Evolutionary conservation across 2,888 invertebrate genomes (phyloP), one percentile per base, ranked within the genome.

Genomic region (Melanophora roralis): DNA sequence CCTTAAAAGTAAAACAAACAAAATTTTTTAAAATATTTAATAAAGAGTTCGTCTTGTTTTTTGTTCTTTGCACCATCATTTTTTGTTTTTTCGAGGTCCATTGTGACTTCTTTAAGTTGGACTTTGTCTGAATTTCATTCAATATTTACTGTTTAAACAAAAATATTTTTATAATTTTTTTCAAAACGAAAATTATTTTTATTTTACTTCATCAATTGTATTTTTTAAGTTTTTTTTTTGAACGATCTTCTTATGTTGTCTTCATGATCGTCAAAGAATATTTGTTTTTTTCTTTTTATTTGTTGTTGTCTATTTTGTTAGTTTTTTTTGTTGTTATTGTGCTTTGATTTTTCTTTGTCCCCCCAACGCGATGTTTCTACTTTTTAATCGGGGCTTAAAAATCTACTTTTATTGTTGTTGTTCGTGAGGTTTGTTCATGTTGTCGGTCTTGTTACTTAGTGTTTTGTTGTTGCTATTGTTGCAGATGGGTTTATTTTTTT

Each of bases 351-450:
- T 55, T 45, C 23, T 27, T 40, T 49, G 32, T 65, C 51, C 51
- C 21, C 43, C 60, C 51, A 43, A 49, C 60, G 38, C 34, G 34
- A 49, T 71, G 49, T 71, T 55, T 53, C 51, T 60, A 68, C 60
- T 34, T 47, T 27, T 51, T 76, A 76, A 76, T 76, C 76, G n/a
- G 16, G 14, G 8, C 23, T 47, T 14, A 57, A 76, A 76, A 69
- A 57, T 76, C 69, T 69, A 40, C 11, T n/a, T 7, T 27, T 60
- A 59, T 43, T 55, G 51, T 16, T 55, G 27, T 47, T 47, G 32
- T 49, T 76, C 76, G 57, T 76, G 69, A 76, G 69, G 40, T 43
- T 49, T 16, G 64, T 57, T 64, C 55, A 64, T 76, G 76, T 69
- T 57, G 55, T 40, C 55, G 64, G 49, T 57, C 55, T 69, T 64